A percentile compares a stretch with the other conserved stretches of the same genome.
phyloP scores from a whole-genome alignment of 2,797 vertebrate genomes.

The Eremophila alpestris region DNA sequence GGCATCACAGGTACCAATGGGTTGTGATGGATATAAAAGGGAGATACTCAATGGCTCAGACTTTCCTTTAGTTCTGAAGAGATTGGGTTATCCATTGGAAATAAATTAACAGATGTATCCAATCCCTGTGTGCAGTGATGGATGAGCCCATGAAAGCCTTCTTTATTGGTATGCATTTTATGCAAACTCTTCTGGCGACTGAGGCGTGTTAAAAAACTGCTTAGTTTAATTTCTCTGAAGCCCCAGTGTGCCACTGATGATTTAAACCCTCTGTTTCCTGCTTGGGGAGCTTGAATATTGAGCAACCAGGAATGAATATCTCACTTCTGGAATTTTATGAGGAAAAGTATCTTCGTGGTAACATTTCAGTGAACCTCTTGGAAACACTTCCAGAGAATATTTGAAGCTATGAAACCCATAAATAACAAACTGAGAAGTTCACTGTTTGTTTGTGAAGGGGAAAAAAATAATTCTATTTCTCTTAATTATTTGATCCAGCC shows the following conservation, averaged over 20 bases:
- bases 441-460: not conserved
- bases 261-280: conserved; percentile 36
- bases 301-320: not conserved
- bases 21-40: not conserved
- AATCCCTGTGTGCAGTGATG: conserved; percentile 2
- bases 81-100: not conserved
- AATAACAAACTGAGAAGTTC: not conserved
- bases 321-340: conserved; percentile 5
- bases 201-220: not conserved
- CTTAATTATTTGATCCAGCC: not conserved
- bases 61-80: not conserved
- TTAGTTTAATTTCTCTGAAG: conserved; percentile 23
- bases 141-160: conserved; percentile 34
- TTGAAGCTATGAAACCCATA: not conserved
- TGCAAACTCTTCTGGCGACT: not conserved
- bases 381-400: not conserved
- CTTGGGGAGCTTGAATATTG: conserved; percentile 10
- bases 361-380: not conserved
- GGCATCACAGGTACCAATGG: not conserved
- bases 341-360: not conserved
- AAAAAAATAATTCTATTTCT: fast-evolving
- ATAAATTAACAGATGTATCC: conserved; percentile 15
- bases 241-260: not conserved
- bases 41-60: not conserved
- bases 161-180: conserved; percentile 31